Evolutionary conservation across 1,140 invertebrate genomes (phyloP).

Genomic region (Tetranychus urticae): DNA sequence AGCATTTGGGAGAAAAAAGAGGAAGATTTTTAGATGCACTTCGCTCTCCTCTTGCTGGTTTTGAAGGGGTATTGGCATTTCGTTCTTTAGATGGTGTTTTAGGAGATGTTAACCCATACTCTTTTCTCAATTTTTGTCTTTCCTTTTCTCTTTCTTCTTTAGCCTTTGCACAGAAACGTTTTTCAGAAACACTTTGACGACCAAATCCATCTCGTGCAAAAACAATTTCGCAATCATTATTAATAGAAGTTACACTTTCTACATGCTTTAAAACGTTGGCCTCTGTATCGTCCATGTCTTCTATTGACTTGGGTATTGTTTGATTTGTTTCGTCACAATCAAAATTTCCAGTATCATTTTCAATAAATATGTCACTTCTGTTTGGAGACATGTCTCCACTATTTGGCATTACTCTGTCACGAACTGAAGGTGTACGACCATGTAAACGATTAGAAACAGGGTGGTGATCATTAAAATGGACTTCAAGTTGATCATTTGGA

Average conservation of each 20-base stretch:
- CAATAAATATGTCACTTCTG: constrained; percentile 1
- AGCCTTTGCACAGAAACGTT: constrained; percentile 56
- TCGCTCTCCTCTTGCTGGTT: neutral
- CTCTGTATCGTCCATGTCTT: neutral
- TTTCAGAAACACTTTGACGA: constrained; percentile 88
- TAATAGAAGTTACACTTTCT: constrained; percentile 5
- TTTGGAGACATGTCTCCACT: neutral
- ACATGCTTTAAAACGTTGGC: neutral
- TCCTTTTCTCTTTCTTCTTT: constrained; percentile 8
- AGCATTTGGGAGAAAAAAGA: constrained; percentile 5
- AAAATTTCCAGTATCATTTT: neutral
- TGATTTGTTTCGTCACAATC: neutral
- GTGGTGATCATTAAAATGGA: neutral
- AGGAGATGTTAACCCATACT: neutral
- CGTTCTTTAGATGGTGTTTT: neutral
- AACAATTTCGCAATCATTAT: neutral
- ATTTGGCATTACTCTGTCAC: neutral
- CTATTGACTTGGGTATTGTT: neutral
- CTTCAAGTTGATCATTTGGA: neutral
- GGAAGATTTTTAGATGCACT: neutral
- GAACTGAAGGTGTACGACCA: neutral
- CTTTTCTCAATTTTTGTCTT: neutral
- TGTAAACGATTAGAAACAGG: neutral
- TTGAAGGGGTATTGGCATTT: neutral
- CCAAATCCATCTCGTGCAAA: constrained; percentile 57